Percentiles rank a stretch among this genome's conserved stretches.
Conservation (phyloP, 53 echinoderm and acorn worm genomes). For the Paracentrotus lividus region DNA sequence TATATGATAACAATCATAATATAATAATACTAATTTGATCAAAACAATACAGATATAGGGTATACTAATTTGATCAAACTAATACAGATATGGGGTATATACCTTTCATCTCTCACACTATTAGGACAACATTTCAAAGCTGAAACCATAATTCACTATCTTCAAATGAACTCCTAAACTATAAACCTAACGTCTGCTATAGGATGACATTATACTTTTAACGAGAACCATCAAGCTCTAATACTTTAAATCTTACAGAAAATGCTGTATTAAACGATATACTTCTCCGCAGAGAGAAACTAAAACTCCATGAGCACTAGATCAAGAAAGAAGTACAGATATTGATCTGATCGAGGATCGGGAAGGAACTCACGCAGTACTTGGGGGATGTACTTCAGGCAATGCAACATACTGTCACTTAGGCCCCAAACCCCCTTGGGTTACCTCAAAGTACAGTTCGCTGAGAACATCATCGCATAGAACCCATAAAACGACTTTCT, state of each 20-base stretch:
- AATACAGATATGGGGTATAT: too few relatives aligned
- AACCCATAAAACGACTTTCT: background rate
- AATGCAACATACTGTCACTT: background rate
- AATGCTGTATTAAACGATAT: too few relatives aligned
- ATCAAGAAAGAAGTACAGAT: background rate
- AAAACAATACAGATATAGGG: too few relatives aligned
- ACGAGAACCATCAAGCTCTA: background rate
- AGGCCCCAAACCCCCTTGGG: background rate
- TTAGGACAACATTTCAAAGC: too few relatives aligned
- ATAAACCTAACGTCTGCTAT: background rate
- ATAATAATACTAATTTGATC: too few relatives aligned
- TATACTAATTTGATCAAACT: too few relatives aligned
- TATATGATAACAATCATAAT: too few relatives aligned
- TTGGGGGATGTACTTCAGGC: slow-evolving; percentile 20
- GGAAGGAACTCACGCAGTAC: slow-evolving; percentile 21
- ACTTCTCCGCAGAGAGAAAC: background rate
- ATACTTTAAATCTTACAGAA: background rate
- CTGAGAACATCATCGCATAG: background rate
- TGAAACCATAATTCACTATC: too few relatives aligned
- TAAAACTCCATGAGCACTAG: background rate
- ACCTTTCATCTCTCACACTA: too few relatives aligned
- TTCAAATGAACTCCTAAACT: background rate
- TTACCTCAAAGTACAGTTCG: background rate
- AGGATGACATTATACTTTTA: background rate
- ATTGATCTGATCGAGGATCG: background rate